These are phyloP conservation scores for Listrodromus nycthemerus DNA, from an alignment of 2,888 invertebrate genomes.

Conservation along the genomic window DNA sequence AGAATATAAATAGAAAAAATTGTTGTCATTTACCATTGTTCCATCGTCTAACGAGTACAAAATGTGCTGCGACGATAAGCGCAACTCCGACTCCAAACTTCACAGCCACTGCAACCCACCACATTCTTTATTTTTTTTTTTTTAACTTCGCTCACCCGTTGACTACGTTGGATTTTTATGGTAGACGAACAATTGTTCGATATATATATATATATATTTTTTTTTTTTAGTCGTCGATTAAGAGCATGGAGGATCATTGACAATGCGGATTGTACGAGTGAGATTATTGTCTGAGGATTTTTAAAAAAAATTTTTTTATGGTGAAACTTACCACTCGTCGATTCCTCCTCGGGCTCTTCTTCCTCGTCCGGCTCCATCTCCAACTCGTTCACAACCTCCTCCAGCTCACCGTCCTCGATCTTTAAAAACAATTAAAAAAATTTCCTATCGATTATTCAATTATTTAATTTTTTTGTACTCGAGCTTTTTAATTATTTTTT, in stretches of 20 bases:
- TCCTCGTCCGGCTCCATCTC: slow-evolving; percentile 78
- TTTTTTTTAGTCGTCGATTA: neutral
- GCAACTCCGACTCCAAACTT: slow-evolving; percentile 94
- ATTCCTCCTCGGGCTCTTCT: slow-evolving; percentile 81
- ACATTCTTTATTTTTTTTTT: slow-evolving; percentile 59
- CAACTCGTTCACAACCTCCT: slow-evolving; percentile 78
- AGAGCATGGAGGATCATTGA: slow-evolving; percentile 77
- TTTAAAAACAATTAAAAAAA: slow-evolving; percentile 54
- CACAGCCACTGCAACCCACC: slow-evolving; percentile 91
- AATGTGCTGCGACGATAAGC: slow-evolving; percentile 93
- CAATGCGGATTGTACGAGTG: slow-evolving; percentile 30
- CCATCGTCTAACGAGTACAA: slow-evolving; percentile 92
- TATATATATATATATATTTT: slow-evolving; percentile 17
- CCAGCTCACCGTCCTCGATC: slow-evolving; percentile 78
- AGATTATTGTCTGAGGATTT: slow-evolving; percentile 29
- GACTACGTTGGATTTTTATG: neutral
- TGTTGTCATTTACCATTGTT: slow-evolving; percentile 88
- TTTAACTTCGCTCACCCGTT: neutral
- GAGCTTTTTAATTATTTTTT: neutral
- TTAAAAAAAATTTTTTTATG: neutral
- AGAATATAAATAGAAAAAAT: slow-evolving; percentile 45
- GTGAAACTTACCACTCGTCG: slow-evolving; percentile 78
- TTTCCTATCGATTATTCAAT: neutral
- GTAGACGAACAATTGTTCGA: slow-evolving; percentile 43
- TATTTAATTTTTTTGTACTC: neutral